These are phyloP conservation scores for Campoplex nolae DNA, from an alignment of 2,888 invertebrate species.

Conservation along the genomic window DNA sequence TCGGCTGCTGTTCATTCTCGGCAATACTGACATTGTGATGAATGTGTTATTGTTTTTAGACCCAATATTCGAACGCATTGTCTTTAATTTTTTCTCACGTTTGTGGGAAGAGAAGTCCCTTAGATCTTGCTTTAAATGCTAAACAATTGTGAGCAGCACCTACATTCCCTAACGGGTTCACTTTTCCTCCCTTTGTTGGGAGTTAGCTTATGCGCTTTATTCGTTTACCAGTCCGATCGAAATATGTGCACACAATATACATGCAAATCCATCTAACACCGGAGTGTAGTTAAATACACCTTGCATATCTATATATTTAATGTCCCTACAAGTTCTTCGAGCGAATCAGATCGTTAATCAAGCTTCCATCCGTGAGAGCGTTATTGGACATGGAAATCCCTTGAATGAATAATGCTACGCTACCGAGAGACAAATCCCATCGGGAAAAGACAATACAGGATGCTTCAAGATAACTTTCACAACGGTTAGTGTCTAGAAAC, in stretches of 20 bases:
- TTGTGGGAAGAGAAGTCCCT: neutral
- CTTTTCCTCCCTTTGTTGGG: constrained; percentile 25
- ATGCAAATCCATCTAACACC: constrained; percentile 24
- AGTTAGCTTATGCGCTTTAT: constrained; percentile 27
- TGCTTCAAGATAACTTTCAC: constrained; percentile 42
- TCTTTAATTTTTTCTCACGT: neutral
- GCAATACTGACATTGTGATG: neutral
- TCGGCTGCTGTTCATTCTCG: neutral
- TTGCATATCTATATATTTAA: constrained; percentile 42
- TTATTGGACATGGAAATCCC: constrained; percentile 67
- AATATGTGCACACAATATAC: constrained; percentile 44
- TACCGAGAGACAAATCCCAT: constrained; percentile 46
- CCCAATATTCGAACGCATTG: neutral
- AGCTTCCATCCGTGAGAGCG: constrained; percentile 63
- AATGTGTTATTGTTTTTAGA: no score
- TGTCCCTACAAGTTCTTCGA: constrained; percentile 57
- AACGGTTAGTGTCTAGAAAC: constrained; percentile 10
- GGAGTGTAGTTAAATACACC: constrained; percentile 17
- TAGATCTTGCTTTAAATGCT: neutral
- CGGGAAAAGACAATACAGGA: constrained; percentile 57
- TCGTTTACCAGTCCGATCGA: constrained; percentile 25
- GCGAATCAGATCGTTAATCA: constrained; percentile 65
- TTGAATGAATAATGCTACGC: constrained; percentile 62
- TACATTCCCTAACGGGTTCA: constrained; percentile 5
- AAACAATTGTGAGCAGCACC: neutral